phyloP scores from a whole-genome alignment of 2,113 vertebrate species.

The Centropristis striata region DNA sequence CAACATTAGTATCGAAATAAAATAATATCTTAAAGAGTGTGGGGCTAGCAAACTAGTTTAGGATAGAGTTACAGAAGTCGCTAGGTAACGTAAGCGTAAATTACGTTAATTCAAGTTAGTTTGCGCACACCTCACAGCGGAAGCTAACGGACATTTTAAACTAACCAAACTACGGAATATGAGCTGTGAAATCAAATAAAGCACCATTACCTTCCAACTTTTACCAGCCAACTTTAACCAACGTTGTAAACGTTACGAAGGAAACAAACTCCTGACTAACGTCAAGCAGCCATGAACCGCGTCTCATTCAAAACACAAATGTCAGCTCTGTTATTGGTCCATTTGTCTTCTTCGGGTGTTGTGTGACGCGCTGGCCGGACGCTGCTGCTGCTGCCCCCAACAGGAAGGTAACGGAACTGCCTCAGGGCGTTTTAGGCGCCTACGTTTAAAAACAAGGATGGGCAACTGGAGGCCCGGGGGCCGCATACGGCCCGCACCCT shows the following conservation, averaged over 20 bases:
- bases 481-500: too few species aligned
- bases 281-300: conserved; percentile 60
- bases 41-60: background rate
- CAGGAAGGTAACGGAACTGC: background rate
- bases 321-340: conserved; percentile 66
- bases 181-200: background rate
- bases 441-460: too few species aligned
- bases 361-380: background rate
- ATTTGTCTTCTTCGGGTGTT: conserved; percentile 58
- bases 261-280: conserved; percentile 20
- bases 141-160: background rate
- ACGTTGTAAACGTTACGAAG: background rate
- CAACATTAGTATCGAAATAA: too few species aligned
- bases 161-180: rapidly evolving
- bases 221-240: background rate
- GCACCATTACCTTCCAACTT: conserved; percentile 37
- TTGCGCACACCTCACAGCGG: background rate
- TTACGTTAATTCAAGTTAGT: background rate
- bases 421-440: background rate
- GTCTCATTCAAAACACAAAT: conserved; percentile 76
- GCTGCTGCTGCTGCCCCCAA: background rate
- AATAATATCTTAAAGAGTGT: background rate
- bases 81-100: background rate
- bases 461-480: too few species aligned
- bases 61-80: background rate